Base-by-base conservation (phyloP, 2,113 vertebrate genomes). In the Mustela nigripes region DNA sequence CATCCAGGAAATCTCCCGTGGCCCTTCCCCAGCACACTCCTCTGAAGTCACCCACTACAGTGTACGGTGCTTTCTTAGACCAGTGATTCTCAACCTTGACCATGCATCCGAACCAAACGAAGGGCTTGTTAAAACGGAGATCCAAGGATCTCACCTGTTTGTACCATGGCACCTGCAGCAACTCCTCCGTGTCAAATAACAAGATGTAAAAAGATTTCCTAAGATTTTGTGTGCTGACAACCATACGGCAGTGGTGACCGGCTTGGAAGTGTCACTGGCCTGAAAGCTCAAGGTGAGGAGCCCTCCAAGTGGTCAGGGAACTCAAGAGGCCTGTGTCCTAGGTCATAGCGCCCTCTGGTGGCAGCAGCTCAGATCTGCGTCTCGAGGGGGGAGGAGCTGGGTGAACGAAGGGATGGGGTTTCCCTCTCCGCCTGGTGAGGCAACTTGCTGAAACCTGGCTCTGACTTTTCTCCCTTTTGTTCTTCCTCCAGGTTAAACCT, bases 301-400 rank as follows among this genome's bases (percentile, higher is more conserved):
- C 21, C 36, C 10, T 4, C 8, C 0, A 1, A 22, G 33, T 10
- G 2, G 28, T 18, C 11, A 3, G 3, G 4, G 33, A 10, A 21
- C 26, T 31, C 31, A 4, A 9, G 18, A 85, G 58, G 60, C 60
- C 42, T 4, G 7, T 92, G 67, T 39, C 92, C 74, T 96, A 31
- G 92, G 76, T 91, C 71, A 42, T 2, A 42, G 97, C 91, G 85
- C 96, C 98, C 96, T 96, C 98, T 98, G 71, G 91, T 96, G 98
- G 8, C 81, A 14, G 63, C 0, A 81, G 9, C 58, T 92, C 76
- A 50, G 62, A 50, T 91, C 69, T 81, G 94, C 91, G 19, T 58
- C 39, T 48, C 36, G 79, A 53, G 89, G 63, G 48, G n/a, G 7
- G 14, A 28, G 22, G 4, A 28, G 50, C 39, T 1, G 0, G 15